Base-by-base conservation (phyloP, 2,888 invertebrate species). In the Drosophila meridionalis region DNA sequence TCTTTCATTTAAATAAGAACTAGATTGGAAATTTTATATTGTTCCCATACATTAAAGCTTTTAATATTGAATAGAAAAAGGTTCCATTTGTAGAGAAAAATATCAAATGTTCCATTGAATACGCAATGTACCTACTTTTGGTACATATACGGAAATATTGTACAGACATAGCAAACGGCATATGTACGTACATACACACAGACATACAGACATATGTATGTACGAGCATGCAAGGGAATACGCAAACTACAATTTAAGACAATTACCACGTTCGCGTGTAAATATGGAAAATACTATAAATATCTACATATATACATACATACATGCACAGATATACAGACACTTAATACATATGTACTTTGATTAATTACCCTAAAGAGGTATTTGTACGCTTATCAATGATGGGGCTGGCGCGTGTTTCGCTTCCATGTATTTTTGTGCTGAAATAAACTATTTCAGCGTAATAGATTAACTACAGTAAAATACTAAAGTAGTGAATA, bases 401-500 rank as follows among this genome's bases (percentile, higher is more conserved):
- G 65, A 55, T 78, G 81, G 69, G 67, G 66, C 58, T 74, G 77
- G 86, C 86, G 88, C 88, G 88, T 85, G 90, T 78, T 82, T 82
- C 61, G 64, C 69, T 73, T 64, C 62, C 66, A 52, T 69, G 61
- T 74, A 58, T 69, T 76, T 72, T 52, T 56, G 58, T 70, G 67
- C 62, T 57, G 56, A 69, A 47, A 36, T 34, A 26, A 66, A 56
- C 38, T 43, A 63, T 59, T 56, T 50, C 14, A 57, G 53, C 69
- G 56, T 45, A 57, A 30, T 60, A 62, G 12, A 34, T 32, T 11
- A 34, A n/a, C 3, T 64, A 78, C 69, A 63, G 59, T 62, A n/a
- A 59, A 78, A 6, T 12, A 26, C 11, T n/a, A 47, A n/a, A 38
- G n/a, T 50, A 52, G 45, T 45, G 43, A 14, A 45, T 52, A 20